A percentile compares a stretch with the other conserved stretches of the same genome.
These are phyloP conservation scores for Lepeophtheirus salmonis DNA, from an alignment of 1,140 invertebrate genomes.

Conservation along the genomic window DNA sequence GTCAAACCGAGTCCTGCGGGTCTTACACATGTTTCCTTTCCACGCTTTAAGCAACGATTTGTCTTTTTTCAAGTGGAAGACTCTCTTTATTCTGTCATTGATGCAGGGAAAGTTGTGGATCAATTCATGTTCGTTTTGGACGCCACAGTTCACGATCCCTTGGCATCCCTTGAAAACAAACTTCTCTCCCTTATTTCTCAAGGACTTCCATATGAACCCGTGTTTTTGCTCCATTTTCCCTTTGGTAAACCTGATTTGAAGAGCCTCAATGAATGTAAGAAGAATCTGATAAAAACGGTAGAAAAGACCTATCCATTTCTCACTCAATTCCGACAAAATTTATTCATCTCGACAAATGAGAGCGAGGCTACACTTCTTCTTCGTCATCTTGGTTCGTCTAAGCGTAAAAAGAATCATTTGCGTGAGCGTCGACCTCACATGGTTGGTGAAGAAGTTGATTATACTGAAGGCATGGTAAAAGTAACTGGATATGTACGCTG, in stretches of 20 bases:
- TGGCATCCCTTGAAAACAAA: constrained; percentile 21
- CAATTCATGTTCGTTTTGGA: constrained; percentile 48
- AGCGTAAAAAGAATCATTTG: constrained; percentile 37
- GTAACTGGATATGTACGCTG: constrained; percentile 68
- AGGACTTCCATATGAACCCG: constrained; percentile 20
- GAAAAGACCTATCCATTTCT: constrained; percentile 17
- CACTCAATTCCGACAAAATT: constrained; percentile 5
- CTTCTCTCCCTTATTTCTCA: constrained; percentile 20
- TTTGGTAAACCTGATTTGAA: constrained; percentile 19
- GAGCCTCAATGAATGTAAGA: background rate
- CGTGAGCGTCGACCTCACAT: constrained; percentile 60
- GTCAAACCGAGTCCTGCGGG: background rate
- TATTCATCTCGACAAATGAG: background rate
- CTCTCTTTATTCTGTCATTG: constrained; percentile 52
- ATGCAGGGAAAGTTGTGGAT: constrained; percentile 64
- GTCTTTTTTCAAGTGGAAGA: constrained; percentile 45
- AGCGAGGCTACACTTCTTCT: constrained; percentile 36
- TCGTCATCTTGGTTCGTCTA: constrained; percentile 56
- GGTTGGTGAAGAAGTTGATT: constrained; percentile 55
- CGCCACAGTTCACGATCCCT: constrained; percentile 26
- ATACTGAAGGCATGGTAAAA: constrained; percentile 46
- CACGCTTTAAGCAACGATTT: constrained; percentile 65
- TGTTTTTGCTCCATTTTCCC: constrained; percentile 19
- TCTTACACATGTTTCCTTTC: constrained; percentile 35
- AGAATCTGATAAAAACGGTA: background rate